These are phyloP conservation scores for Euproctis similis DNA, from an alignment of 2,888 invertebrate genomes.

Conservation along the genomic window DNA sequence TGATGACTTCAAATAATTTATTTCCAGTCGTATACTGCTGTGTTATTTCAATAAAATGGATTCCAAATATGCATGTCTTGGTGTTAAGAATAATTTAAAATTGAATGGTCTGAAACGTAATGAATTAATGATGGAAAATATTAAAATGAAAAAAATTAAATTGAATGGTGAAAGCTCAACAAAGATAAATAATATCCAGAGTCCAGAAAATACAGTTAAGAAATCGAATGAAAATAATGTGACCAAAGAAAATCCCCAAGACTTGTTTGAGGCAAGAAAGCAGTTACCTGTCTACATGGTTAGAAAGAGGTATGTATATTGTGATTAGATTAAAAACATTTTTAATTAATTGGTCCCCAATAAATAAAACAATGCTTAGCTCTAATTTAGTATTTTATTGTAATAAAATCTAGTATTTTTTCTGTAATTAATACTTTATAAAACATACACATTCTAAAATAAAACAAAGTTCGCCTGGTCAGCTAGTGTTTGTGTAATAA, in stretches of 20 bases:
- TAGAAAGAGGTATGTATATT: conserved; percentile 49
- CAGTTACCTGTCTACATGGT: conserved; percentile 74
- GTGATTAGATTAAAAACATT: too few relatives aligned
- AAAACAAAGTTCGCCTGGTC: too few relatives aligned
- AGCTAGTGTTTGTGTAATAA: too few relatives aligned
- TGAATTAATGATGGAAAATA: conserved; percentile 22
- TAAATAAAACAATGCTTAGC: too few relatives aligned
- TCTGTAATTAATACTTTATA: too few relatives aligned
- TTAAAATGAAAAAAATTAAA: conserved; percentile 46
- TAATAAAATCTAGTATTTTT: too few relatives aligned
- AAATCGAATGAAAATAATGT: conserved; percentile 17
- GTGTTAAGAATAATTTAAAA: conserved; percentile 30
- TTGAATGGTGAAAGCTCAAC: conserved; percentile 19
- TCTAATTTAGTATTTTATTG: too few relatives aligned
- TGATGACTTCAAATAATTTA: too few relatives aligned
- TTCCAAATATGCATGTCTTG: conserved; percentile 58
- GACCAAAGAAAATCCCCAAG: conserved; percentile 26
- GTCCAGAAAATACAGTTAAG: conserved; percentile 23
- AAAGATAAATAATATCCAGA: conserved; percentile 6
- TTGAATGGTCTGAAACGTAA: conserved; percentile 37
- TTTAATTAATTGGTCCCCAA: too few relatives aligned
- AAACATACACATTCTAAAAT: too few relatives aligned
- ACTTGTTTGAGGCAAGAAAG: conserved; percentile 57
- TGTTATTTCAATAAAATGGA: conserved; percentile 51
- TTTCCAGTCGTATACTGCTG: too few relatives aligned